Evolutionary conservation across 1,140 invertebrate genomes (phyloP).

Genomic region (Papilio polyxenes): DNA sequence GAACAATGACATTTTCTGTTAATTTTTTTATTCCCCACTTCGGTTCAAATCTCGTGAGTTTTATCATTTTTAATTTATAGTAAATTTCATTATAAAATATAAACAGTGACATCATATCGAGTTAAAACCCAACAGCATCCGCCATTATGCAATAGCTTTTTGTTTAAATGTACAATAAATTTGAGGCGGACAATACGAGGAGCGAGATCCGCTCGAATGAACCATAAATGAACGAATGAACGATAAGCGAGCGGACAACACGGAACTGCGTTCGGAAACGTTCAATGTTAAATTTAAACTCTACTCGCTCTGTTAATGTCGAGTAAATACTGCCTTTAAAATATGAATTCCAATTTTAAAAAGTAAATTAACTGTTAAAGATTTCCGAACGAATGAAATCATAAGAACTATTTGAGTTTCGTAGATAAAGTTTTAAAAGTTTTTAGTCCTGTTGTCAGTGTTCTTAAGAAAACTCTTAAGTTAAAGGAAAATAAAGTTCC

Average conservation of each 20-base stretch:
- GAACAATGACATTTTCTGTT: too few relatives aligned
- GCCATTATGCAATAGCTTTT: constrained; percentile 21
- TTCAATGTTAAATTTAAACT: constrained; percentile 18
- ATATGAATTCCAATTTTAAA: constrained; percentile 13
- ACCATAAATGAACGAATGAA: constrained; percentile 3
- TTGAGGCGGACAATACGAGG: constrained; percentile 1
- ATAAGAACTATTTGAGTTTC: background rate
- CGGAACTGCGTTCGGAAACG: constrained; percentile 17
- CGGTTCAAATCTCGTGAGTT: background rate
- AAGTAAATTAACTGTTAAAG: constrained; percentile 14
- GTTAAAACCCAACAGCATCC: background rate
- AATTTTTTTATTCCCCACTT: background rate
- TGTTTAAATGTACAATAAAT: constrained; percentile 22
- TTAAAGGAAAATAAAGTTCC: background rate
- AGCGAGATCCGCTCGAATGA: background rate
- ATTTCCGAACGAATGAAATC: background rate
- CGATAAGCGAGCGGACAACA: background rate
- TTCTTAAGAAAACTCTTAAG: background rate
- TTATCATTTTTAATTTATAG: background rate
- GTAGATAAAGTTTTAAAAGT: background rate
- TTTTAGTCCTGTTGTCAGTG: background rate
- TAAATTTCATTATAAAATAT: constrained; percentile 1
- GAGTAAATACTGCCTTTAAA: background rate
- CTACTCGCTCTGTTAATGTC: background rate
- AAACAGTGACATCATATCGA: background rate